Base-by-base conservation (phyloP, 2,888 invertebrate species). In the Drosophila kanekoi region DNA sequence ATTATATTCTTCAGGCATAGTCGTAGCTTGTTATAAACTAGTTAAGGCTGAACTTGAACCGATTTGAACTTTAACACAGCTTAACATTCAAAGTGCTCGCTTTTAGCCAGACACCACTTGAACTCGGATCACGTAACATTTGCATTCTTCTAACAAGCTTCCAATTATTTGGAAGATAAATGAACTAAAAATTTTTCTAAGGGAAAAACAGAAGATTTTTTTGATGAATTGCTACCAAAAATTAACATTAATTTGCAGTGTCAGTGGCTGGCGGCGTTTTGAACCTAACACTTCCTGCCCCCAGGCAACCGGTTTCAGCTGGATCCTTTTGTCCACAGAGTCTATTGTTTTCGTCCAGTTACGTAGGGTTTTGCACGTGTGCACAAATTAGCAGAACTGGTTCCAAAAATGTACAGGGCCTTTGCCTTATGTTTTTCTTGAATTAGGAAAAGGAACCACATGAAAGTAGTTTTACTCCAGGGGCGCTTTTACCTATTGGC, bases 241-340 rank as follows among this genome's bases (percentile, higher is more conserved):
- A 86, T 88, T 86, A 85, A 80, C 81, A 78, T 82, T 88, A 90
- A 91, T 90, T 90, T 88, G 72, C 81, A 67, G 81, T 77, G 78
- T 77, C 88, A 86, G 32, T 74, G 61, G 71, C 72, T 72, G 52
- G 62, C 61, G 76, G 78, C 84, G 40, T 47, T 80, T 65, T 73
- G 63, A 82, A 76, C 82, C 77, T 35, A 64, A 63, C 62, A 67
- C 77, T 68, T 63, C 57, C 52, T 28, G 43, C 32, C 49, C 41
- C 51, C 16, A 11, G 53, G 43, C 40, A 74, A 68, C 74, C 61
- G 69, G 86, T 86, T 87, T 33, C 58, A 37, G 23, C 48, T 40
- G 64, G 23, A 61, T 61, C 73, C 72, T 77, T 79, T 82, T 81
- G 80, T 86, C 47, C 35, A 41, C 16, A 16, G 8, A 51, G 28